These are phyloP conservation scores for Elephantulus edwardii DNA, from an alignment of 2,113 vertebrate species.

Conservation along the genomic window DNA sequence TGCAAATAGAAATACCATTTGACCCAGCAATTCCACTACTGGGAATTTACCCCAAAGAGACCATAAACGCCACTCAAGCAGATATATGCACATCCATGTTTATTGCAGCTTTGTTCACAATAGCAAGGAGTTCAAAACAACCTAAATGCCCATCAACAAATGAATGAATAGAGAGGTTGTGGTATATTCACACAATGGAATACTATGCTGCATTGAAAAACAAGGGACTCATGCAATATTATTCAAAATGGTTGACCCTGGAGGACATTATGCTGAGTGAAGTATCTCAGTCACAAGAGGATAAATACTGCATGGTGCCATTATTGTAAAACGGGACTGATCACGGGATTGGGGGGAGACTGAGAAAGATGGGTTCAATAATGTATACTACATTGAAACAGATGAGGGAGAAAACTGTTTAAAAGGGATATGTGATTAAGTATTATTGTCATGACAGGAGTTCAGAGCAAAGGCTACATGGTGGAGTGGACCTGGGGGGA, in stretches of 20 bases:
- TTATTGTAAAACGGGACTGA: too few species aligned
- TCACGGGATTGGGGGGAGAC: too few species aligned
- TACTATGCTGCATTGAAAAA: not conserved
- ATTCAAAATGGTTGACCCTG: too few species aligned
- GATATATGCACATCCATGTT: not conserved
- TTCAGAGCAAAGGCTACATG: too few species aligned
- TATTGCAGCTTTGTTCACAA: not conserved
- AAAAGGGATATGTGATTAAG: too few species aligned
- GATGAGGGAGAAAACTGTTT: too few species aligned
- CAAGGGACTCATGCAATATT: not conserved
- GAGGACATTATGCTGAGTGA: not conserved
- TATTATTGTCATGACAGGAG: too few species aligned
- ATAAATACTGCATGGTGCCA: too few species aligned
- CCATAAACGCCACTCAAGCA: not conserved
- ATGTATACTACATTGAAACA: too few species aligned
- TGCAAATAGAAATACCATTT: too few species aligned
- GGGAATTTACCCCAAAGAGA: not conserved
- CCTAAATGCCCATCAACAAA: not conserved
- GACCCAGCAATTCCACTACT: not conserved
- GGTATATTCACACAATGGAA: not conserved
- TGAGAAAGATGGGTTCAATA: too few species aligned
- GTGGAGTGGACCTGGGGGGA: too few species aligned
- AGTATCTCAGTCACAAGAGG: not conserved
- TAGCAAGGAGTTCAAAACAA: not conserved
- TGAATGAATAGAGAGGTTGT: not conserved